Conservation (phyloP, 2,888 invertebrate genomes). For the Theretra japonica region DNA sequence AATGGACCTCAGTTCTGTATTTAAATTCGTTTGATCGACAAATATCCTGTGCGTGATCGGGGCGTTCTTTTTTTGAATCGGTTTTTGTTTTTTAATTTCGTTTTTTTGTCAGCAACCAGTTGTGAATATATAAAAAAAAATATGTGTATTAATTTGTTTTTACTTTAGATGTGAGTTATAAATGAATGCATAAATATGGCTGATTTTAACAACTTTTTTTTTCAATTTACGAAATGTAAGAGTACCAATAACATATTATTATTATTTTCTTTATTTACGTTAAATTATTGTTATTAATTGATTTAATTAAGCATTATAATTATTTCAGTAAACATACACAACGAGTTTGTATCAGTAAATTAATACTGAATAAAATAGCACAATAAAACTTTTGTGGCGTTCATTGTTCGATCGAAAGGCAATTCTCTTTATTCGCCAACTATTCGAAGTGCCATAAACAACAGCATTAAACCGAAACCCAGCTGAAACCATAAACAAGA, state of each 20-base stretch:
- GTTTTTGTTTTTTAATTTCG: neutral
- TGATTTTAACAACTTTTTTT: too few relatives aligned
- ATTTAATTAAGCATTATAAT: neutral
- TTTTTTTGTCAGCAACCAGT: neutral
- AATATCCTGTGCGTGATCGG: slow-evolving; percentile 14
- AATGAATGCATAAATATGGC: too few relatives aligned
- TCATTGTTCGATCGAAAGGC: neutral
- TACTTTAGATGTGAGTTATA: too few relatives aligned
- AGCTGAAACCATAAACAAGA: slow-evolving; percentile 24
- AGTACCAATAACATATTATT: too few relatives aligned
- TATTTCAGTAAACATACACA: neutral
- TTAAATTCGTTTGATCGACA: slow-evolving; percentile 41
- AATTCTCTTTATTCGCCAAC: neutral
- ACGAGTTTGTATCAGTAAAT: neutral
- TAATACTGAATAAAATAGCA: neutral
- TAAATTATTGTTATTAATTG: too few relatives aligned
- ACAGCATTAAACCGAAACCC: slow-evolving; percentile 13
- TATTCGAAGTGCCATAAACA: slow-evolving; percentile 8
- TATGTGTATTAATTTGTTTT: too few relatives aligned
- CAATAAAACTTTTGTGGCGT: slow-evolving; percentile 12
- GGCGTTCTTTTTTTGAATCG: neutral
- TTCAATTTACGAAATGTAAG: too few relatives aligned
- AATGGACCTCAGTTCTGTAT: slow-evolving; percentile 41
- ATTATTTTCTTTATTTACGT: too few relatives aligned
- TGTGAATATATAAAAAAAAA: too few relatives aligned